Conservation (phyloP, 2,888 invertebrate genomes). For the Ochlodes sylvanus region DNA sequence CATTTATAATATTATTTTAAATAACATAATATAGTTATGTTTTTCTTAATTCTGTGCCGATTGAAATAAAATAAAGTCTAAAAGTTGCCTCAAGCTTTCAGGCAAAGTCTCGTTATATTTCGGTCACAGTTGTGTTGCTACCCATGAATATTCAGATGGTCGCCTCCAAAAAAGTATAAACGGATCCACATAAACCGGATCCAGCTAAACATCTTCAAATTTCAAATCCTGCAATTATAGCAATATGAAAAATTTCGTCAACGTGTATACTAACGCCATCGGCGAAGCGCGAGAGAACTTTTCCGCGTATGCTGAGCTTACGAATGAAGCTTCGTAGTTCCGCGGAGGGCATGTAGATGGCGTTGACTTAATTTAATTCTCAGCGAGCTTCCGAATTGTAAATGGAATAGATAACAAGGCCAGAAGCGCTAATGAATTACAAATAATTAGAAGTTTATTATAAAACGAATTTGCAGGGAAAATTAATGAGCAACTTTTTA, state of each 20-base stretch:
- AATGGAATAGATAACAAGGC: not conserved
- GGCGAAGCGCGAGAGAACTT: slow-evolving; percentile 49
- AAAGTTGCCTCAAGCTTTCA: too few species aligned
- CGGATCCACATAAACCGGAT: too few species aligned
- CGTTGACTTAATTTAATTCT: slow-evolving; percentile 47
- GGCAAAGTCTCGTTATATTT: too few species aligned
- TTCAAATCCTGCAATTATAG: not conserved
- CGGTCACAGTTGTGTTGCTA: too few species aligned
- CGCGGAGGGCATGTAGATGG: slow-evolving; percentile 58
- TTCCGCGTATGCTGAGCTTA: slow-evolving; percentile 56
- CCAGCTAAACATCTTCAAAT: not conserved
- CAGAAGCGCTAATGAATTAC: not conserved
- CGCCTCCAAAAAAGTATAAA: too few species aligned
- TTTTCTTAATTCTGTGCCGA: too few species aligned
- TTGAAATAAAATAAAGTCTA: too few species aligned
- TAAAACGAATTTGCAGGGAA: not conserved
- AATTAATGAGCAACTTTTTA: not conserved
- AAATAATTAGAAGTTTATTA: not conserved
- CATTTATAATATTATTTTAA: too few species aligned
- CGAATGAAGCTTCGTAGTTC: slow-evolving; percentile 59
- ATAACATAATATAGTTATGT: too few species aligned
- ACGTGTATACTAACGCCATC: slow-evolving; percentile 60
- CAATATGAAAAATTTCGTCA: not conserved
- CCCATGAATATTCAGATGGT: too few species aligned
- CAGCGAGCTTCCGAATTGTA: not conserved